A percentile compares a stretch with the other conserved stretches of the same genome.
Evolutionary conservation across 2,113 vertebrate species (phyloP).

Genomic region (Notothenia rossii): DNA sequence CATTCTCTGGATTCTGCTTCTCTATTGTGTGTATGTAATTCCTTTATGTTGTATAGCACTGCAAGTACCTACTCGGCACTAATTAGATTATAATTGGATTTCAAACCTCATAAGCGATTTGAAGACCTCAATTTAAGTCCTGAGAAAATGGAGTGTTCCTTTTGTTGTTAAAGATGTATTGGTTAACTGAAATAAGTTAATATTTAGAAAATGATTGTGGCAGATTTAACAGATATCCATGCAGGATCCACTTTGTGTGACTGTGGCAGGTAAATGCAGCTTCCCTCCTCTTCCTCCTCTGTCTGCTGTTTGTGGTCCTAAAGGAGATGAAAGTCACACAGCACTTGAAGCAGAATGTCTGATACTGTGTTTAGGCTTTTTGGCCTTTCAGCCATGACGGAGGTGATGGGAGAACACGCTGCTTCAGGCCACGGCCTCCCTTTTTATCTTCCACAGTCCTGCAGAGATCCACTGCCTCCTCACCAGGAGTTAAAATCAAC

Average conservation of each 20-base stretch:
- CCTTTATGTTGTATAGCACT: not conserved
- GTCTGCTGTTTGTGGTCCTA: not conserved
- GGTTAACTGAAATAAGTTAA: not conserved
- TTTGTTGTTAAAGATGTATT: not conserved
- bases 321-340: constrained; percentile 66
- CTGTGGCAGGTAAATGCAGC: not conserved
- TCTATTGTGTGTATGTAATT: not conserved
- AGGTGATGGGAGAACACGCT: constrained; percentile 5
- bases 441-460: constrained; percentile 56
- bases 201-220: not conserved
- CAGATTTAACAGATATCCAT: too few relatives aligned
- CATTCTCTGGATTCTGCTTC: not conserved
- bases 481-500: constrained; percentile 33
- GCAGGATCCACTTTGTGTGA: not conserved
- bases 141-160: not conserved
- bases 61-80: not conserved
- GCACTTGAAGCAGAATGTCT: constrained; percentile 75
- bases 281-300: not conserved
- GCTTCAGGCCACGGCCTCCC: constrained; percentile 21
- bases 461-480: constrained; percentile 15
- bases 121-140: not conserved
- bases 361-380: constrained; percentile 33
- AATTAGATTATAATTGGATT: not conserved
- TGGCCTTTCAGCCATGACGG: constrained; percentile 56
- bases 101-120: not conserved